Evolutionary conservation across 2,888 invertebrate species (phyloP).

Genomic region (Sinohyriopsis cumingii): DNA sequence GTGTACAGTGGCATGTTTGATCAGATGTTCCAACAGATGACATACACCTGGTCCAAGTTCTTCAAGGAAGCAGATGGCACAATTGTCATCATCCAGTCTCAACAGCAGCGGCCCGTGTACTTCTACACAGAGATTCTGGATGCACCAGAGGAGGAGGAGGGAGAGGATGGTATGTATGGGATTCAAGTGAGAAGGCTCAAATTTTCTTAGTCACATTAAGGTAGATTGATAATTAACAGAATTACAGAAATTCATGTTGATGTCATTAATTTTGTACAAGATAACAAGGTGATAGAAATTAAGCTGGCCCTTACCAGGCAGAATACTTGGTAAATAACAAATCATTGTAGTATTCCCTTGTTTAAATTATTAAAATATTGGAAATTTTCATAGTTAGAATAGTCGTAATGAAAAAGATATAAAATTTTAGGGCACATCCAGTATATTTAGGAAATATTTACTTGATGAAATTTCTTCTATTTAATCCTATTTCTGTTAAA

Average conservation of each 20-base stretch:
- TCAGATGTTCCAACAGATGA: conserved; percentile 58
- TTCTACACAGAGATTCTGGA: conserved; percentile 39
- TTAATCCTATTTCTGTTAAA: no score
- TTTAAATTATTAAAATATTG: no score
- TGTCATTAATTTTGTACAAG: no score
- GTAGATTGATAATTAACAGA: not conserved
- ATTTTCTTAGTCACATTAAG: not conserved
- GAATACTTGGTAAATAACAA: no score
- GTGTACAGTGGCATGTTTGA: conserved; percentile 66
- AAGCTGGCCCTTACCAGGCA: no score
- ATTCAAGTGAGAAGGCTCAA: not conserved
- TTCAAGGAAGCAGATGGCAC: conserved; percentile 60
- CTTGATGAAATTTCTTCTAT: no score
- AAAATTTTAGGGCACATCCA: no score
- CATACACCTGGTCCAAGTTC: conserved; percentile 66
- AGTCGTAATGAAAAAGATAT: no score
- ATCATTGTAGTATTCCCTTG: no score
- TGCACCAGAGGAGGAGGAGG: conserved; percentile 35
- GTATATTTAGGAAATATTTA: no score
- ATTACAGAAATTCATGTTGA: not conserved
- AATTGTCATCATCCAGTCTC: conserved; percentile 62
- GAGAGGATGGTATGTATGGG: conserved; percentile 7
- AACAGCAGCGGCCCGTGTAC: conserved; percentile 35
- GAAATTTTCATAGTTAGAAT: no score
- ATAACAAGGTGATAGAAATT: no score